Conservation (phyloP, 2,797 vertebrate genomes). For the Cebuella pygmaea region DNA sequence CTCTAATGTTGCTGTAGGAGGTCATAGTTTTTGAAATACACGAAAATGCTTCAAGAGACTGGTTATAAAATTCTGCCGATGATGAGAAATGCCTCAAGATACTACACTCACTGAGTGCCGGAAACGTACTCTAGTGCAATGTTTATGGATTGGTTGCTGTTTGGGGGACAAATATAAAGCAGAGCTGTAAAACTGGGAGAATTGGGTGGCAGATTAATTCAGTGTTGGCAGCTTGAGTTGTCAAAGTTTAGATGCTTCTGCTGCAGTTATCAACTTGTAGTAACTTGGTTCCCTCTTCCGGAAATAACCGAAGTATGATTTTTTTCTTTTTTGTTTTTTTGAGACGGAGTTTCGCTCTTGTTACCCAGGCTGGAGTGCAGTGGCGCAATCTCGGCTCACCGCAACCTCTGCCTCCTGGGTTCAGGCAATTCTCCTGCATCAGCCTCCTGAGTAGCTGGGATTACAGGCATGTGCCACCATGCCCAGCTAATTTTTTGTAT, state of each 20-base stretch:
- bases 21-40: neutral
- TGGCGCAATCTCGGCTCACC: no score
- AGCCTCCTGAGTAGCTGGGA: no score
- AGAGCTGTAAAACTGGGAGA: neutral
- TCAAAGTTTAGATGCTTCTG: constrained; percentile 5
- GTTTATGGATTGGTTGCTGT: neutral
- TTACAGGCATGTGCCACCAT: no score
- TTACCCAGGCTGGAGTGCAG: no score
- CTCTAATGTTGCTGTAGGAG: neutral
- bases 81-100: neutral
- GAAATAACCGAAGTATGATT: neutral
- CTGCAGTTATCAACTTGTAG: neutral
- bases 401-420: no score
- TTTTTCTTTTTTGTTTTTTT: no score
- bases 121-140: neutral
- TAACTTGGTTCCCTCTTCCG: neutral
- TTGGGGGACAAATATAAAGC: constrained; percentile 18
- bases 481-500: no score
- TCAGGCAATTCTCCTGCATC: no score
- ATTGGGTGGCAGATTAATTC: neutral
- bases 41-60: neutral
- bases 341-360: no score
- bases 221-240: neutral
- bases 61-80: neutral
- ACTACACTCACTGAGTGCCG: neutral